Evolutionary conservation across 2,888 invertebrate species (phyloP).

Genomic region (Acrobasis consociella): DNA sequence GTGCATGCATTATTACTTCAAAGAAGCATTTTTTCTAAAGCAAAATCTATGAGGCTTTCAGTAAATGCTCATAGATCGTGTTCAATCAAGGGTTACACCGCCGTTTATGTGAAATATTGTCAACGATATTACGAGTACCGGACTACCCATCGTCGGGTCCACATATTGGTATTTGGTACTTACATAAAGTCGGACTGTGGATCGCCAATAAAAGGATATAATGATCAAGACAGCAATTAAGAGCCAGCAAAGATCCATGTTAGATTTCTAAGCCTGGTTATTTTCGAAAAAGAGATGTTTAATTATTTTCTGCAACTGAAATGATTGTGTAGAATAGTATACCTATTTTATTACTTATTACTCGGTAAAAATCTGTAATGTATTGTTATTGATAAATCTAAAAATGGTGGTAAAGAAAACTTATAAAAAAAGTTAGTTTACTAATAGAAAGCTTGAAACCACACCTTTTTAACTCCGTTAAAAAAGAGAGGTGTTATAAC

Average conservation of each 20-base stretch:
- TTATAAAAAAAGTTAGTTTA: no score
- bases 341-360: no score
- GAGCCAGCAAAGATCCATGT: neutral
- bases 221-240: neutral
- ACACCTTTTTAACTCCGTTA: no score
- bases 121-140: slow-evolving; percentile 22
- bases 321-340: no score
- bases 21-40: neutral
- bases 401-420: no score
- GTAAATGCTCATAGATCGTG: slow-evolving; percentile 21
- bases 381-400: no score
- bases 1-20: no score
- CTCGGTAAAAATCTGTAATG: no score
- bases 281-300: no score
- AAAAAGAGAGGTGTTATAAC: no score
- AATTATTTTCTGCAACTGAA: no score
- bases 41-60: neutral
- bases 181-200: slow-evolving; percentile 10
- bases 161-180: slow-evolving; percentile 10
- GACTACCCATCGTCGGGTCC: slow-evolving; percentile 6
- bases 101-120: slow-evolving; percentile 19
- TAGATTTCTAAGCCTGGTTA: neutral
- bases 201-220: neutral
- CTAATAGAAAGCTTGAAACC: no score
- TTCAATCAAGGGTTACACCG: slow-evolving; percentile 29